phyloP scores from a whole-genome alignment of 2,113 vertebrate species.

The Callospermophilus lateralis region DNA sequence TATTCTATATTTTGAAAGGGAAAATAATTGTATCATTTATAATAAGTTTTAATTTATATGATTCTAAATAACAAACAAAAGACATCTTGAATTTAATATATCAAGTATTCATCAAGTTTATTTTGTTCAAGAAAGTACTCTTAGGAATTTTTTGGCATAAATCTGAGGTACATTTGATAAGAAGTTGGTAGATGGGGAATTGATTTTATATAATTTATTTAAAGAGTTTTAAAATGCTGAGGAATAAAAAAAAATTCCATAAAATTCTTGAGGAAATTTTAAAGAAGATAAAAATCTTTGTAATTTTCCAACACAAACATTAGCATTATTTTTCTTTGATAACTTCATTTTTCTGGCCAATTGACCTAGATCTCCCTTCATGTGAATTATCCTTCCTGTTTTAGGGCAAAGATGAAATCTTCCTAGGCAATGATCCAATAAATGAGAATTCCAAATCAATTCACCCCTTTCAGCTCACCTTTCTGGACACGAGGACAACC shows the following conservation, averaged over 20 bases:
- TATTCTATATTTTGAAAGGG: not conserved
- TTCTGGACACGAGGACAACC: not conserved
- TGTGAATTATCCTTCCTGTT: not conserved
- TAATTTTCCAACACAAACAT: not conserved
- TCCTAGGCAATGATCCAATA: not conserved
- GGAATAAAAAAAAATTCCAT: not conserved
- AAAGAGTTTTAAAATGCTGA: not conserved
- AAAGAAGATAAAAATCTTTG: not conserved
- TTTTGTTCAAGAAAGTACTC: not conserved
- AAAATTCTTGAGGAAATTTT: not conserved
- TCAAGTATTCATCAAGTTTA: not conserved
- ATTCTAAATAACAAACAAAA: not conserved
- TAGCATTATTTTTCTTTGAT: not conserved
- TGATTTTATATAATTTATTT: not conserved
- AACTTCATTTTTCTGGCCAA: not conserved
- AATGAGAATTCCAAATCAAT: not conserved
- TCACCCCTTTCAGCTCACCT: not conserved
- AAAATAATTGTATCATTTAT: not conserved
- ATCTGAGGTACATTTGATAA: not conserved
- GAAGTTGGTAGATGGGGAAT: not conserved
- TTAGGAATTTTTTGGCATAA: not conserved
- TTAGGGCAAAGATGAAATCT: not conserved
- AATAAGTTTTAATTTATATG: not conserved
- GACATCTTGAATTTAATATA: not conserved
- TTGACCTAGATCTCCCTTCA: not conserved